A percentile compares a stretch with the other conserved stretches of the same genome.
phyloP scores from a whole-genome alignment of 2,888 invertebrate species.

The Drosophila koepferae region DNA sequence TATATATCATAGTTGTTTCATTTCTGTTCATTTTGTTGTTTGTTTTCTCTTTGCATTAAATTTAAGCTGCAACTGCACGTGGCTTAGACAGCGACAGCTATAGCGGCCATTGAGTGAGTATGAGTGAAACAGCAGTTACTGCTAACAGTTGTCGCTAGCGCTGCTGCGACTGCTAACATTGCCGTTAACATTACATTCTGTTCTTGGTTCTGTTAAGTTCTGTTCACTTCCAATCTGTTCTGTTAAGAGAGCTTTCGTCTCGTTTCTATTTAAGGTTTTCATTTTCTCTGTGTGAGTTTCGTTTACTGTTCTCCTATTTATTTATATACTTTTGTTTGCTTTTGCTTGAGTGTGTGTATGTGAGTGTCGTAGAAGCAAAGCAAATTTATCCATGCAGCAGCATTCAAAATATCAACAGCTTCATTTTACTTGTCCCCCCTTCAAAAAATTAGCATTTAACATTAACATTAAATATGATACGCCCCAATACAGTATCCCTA shows the following conservation, averaged over 20 bases:
- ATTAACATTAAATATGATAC: constrained; percentile 63
- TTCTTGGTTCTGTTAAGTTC: constrained; percentile 49
- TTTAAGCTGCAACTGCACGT: constrained; percentile 54
- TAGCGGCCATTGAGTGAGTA: constrained; percentile 45
- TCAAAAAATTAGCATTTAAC: constrained; percentile 51
- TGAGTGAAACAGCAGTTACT: constrained; percentile 43
- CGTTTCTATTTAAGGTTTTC: constrained; percentile 1
- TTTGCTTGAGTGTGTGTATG: constrained; percentile 1
- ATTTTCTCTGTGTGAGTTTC: constrained; percentile 13
- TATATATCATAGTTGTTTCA: constrained; percentile 43
- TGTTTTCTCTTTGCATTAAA: constrained; percentile 20
- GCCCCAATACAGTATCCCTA: constrained; percentile 23
- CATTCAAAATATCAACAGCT: constrained; percentile 69
- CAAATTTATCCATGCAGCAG: constrained; percentile 59
- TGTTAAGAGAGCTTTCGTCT: constrained; percentile 63
- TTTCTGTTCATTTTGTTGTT: constrained; percentile 6
- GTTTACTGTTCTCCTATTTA: constrained; percentile 19
- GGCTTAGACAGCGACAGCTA: constrained; percentile 60
- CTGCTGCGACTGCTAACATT: constrained; percentile 5
- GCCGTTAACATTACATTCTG: constrained; percentile 17
- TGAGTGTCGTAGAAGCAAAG: constrained; percentile 50
- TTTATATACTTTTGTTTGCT: background rate
- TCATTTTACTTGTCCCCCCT: constrained; percentile 33
- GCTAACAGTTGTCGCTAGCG: constrained; percentile 10
- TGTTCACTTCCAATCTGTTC: constrained; percentile 51